Evolutionary conservation across 2,888 invertebrate species (phyloP).

Genomic region (Drosophila yooni): DNA sequence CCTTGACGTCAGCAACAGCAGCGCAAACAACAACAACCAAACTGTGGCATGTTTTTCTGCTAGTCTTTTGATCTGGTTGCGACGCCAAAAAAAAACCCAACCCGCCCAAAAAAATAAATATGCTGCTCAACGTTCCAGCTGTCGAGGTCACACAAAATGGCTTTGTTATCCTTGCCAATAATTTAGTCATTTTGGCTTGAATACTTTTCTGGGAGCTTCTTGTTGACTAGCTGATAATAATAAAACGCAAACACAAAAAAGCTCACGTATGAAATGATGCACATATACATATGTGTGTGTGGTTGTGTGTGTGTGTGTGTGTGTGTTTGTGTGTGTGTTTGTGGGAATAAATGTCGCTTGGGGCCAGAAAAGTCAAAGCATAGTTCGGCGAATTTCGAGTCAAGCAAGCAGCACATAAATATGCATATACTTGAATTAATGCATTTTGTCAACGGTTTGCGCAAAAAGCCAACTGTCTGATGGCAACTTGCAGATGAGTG

Average conservation of each 20-base stretch:
- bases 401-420: slow-evolving; percentile 39
- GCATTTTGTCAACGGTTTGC: slow-evolving; percentile 59
- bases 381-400: slow-evolving; percentile 23
- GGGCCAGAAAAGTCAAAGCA: slow-evolving; percentile 13
- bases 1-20: slow-evolving; percentile 45
- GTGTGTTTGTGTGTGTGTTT: neutral
- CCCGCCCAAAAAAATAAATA: neutral
- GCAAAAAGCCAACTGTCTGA: slow-evolving; percentile 19
- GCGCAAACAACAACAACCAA: slow-evolving; percentile 11
- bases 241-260: slow-evolving; percentile 24
- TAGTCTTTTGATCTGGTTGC: slow-evolving; percentile 17
- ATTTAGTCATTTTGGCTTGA: slow-evolving; percentile 58
- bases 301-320: too few relatives aligned
- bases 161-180: slow-evolving; percentile 63
- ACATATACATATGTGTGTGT: neutral
- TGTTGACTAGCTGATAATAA: slow-evolving; percentile 31
- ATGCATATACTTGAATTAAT: slow-evolving; percentile 60
- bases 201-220: slow-evolving; percentile 25
- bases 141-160: slow-evolving; percentile 28
- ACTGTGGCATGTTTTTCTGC: slow-evolving; percentile 18
- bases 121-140: neutral
- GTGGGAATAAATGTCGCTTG: slow-evolving; percentile 7
- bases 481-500: slow-evolving; percentile 4
- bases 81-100: neutral
- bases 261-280: neutral